Evolutionary conservation across 2,797 vertebrate species (phyloP), one percentile per base, ranked within the genome.

Genomic region (Danio choprae): DNA sequence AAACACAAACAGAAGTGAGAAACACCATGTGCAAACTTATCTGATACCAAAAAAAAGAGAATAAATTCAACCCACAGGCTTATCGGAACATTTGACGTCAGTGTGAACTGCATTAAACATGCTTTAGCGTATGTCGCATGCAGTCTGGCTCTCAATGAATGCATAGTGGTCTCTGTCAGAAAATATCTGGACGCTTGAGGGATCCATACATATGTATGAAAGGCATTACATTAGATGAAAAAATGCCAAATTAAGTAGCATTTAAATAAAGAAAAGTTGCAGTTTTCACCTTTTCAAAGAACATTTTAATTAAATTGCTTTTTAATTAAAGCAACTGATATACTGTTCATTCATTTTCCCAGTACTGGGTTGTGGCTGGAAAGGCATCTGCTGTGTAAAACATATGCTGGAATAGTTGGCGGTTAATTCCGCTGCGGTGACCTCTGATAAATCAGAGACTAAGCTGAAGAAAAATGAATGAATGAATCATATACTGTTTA

Each of bases 41-140:
- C 74, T 71, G 22, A 68, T 79, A 67, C 46, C 81, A 70, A 79
- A 78, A 79, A 72, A 74, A 22, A 81, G 40, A 15, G 64, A 79
- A 78, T 71, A 80, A 75, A 85, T 50, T 72, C 55, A 81, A 63
- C 41, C 22, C 40, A 60, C 65, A 4, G 46, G 41, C 59, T 58
- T 82, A 76, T 79, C 51, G 60, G 22, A 62, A 20, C 70, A 8
- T 60, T 56, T 65, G 29, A 63, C 60, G 72, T 16, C 16, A 71
- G 2, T 48, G 53, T 50, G 53, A 80, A 77, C 65, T 46, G 40
- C 58, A 62, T 18, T 29, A 29, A 29, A 29, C 48, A 9, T 53
- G 22, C 29, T n/a, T 67, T 22, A 77, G 22, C 36, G 22, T 44
- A 53, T 58, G 15, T 44, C 29, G 5, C 10, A 46, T 22, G n/a